Evolutionary conservation across 2,888 invertebrate genomes (phyloP), one percentile per base, ranked within the genome.

Genomic region (Sussaba pulchella): DNA sequence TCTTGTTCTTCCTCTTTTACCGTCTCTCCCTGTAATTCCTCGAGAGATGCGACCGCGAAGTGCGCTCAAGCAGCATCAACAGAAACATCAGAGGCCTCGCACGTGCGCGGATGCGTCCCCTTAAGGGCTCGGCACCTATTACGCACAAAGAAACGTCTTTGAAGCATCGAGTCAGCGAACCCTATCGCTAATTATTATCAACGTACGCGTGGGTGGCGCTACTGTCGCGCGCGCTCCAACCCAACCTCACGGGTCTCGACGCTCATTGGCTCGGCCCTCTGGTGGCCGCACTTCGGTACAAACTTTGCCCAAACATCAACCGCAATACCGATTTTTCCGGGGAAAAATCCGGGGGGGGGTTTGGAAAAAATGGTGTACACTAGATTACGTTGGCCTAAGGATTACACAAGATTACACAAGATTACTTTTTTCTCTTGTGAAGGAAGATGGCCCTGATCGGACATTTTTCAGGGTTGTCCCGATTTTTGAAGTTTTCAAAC

Each of bases 31-130:
- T 66, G 39, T 71, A 54, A 57, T 39, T 47, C 64, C 59, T 66
- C 43, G 31, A 17, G 45, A 57, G 59, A 41, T 59, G 19, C 39
- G 26, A 67, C 36, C 26, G 36, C 43, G 17, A 31, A 77, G 47
- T 69, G 21, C 26, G 43, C 63, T 21, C 52, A 4, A n/a, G 10
- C 21, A 47, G n/a, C 52, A 39, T 12, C 19, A 47, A 36, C 36
- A 47, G 31, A 4, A 52, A 36, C 54, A 54, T n/a, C 39, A 9
- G 50, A 14, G 47, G 54, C 47, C 14, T 10, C 75, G 80, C 80
- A 80, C 80, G 80, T 80, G 76, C 80, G 80, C 75, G 80, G 75
- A 80, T 80, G 80, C 75, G 71, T 76, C 61, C 54, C 72, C 75
- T n/a, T n/a, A 72, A 72, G 71, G 76, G 67, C 26, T 59, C 54